Evolutionary conservation across 64 coral and sea anemone species (phyloP), one percentile per base, ranked within the genome.

Genomic region (Astreopora myriophthalma): DNA sequence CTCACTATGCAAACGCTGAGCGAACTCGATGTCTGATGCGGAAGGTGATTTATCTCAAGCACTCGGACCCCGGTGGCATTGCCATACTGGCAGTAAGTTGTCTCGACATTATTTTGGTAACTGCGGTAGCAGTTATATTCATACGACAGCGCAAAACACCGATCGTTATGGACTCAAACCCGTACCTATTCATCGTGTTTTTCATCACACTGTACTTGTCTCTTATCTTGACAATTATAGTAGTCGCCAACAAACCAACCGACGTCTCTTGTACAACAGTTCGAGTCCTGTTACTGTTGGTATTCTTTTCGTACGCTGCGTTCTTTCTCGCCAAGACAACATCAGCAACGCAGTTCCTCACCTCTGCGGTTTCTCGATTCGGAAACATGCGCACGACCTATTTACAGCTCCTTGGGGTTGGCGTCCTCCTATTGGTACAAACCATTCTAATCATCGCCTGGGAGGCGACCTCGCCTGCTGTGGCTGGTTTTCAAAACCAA

Each of bases 281-380:
- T 0, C 84, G 86, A 23, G 89, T 88, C 1, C 20, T 99, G 8
- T 71, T 91, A 1, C 22, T 86, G 22, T n/a, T 95, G 7, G 22
- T 91, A 0, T 71, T 88, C 3, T 72, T 94, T 57, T 36, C 94
- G 11, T 95, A 90, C 26, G 61, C 94, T 13, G 52, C 83, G 3
- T 96, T 93, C 13, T 69, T 99, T 25, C 57, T 99, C 8, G 75
- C 91, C 26, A 96, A 94, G 88, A 96, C 97, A 34, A 91, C 65
- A 51, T 76, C 92, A 68, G 69, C 57, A 5, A 93, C 75, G 24
- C 68, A 61, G 26, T 86, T 79, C 28, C 57, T 96, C 14, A 55
- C 66, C 38, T 91, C 82, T 90, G 88, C 69, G 31, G 87, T 95
- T 64, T 88, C 87, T 3, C 75, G 36, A 42, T 25, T 88, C 3